Percentiles rank a stretch among this genome's conserved stretches.
Conservation (phyloP, 2,797 vertebrate species). For the Chrosomus eos region DNA sequence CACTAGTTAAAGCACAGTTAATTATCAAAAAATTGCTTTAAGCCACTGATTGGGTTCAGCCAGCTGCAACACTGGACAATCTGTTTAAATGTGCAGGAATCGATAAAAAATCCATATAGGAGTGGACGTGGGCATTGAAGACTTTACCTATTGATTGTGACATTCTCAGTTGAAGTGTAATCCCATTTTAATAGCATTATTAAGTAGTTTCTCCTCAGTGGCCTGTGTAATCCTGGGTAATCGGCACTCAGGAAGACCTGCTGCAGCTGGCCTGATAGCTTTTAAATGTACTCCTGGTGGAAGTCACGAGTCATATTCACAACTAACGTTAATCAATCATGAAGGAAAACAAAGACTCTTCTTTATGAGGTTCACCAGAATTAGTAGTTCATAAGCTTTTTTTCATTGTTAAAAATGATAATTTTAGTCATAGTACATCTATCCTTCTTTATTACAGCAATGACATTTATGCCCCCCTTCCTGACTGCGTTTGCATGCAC, state of each 20-base stretch:
- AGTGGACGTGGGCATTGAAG: background rate
- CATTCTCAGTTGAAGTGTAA: conserved; percentile 38
- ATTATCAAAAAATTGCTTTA: background rate
- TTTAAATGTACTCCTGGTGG: conserved; percentile 34
- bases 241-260: conserved; percentile 30
- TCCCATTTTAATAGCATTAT: conserved; percentile 37
- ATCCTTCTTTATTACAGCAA: background rate
- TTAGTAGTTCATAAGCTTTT: background rate
- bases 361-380: background rate
- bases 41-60: background rate
- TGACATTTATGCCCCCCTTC: background rate
- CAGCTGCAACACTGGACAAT: conserved; percentile 15
- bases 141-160: conserved; percentile 54
- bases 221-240: conserved; percentile 54
- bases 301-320: conserved; percentile 30
- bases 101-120: background rate
- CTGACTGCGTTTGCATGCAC: background rate
- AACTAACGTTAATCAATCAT: conserved; percentile 3
- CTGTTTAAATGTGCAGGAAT: conserved; percentile 24
- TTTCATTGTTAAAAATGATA: background rate
- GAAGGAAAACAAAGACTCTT: background rate
- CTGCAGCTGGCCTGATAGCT: conserved; percentile 28
- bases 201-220: conserved; percentile 44
- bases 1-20: conserved; percentile 1
- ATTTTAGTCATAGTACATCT: background rate